phyloP scores from a whole-genome alignment of 2,888 invertebrate species.

The Stomorhina lunata region DNA sequence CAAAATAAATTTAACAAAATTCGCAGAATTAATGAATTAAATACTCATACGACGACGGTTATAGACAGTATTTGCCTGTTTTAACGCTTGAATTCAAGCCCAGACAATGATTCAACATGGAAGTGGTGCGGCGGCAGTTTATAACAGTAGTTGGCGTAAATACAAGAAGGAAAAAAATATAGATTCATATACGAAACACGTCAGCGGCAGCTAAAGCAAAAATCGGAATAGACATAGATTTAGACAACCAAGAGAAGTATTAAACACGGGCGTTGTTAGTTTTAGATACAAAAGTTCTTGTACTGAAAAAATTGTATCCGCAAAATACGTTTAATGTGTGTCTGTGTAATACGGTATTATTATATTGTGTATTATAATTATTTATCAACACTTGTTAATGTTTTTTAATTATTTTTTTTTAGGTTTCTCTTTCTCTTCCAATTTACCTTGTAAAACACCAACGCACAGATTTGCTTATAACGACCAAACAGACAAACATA shows the following conservation, averaged over 20 bases:
- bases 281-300: constrained; percentile 28
- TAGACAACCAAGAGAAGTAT: neutral
- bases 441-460: constrained; percentile 57
- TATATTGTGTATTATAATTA: constrained; percentile 40
- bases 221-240: no score
- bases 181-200: neutral
- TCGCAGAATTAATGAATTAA: neutral
- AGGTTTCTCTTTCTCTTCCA: constrained; percentile 2
- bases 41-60: neutral
- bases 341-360: constrained; percentile 6
- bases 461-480: constrained; percentile 56
- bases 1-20: constrained; percentile 11
- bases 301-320: constrained; percentile 10
- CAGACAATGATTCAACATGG: constrained; percentile 45
- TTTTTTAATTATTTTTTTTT: neutral
- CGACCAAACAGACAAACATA: neutral
- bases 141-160: constrained; percentile 56
- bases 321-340: constrained; percentile 10
- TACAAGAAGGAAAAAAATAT: neutral
- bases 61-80: neutral
- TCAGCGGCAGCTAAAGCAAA: neutral
- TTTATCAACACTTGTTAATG: constrained; percentile 57
- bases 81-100: neutral
- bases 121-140: constrained; percentile 13
- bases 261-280: constrained; percentile 43